These are phyloP conservation scores for Cantharis rufa DNA, from an alignment of 2,888 invertebrate species.

Conservation along the genomic window DNA sequence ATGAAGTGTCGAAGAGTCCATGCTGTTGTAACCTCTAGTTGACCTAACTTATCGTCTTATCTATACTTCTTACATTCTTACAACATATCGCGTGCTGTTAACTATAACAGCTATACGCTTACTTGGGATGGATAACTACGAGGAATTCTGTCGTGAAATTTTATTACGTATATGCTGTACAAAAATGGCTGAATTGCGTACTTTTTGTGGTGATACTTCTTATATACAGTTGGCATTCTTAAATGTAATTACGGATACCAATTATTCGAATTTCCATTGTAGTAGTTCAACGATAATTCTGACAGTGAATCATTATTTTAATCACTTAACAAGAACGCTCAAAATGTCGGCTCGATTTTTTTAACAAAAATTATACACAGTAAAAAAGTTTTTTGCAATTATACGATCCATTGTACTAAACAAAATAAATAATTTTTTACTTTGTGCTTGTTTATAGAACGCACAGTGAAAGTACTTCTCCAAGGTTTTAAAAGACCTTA, in stretches of 20 bases:
- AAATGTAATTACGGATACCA: constrained; percentile 39
- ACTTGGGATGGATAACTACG: constrained; percentile 40
- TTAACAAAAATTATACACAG: not conserved
- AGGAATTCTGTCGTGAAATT: constrained; percentile 42
- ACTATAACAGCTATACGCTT: constrained; percentile 38
- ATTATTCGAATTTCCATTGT: constrained; percentile 38
- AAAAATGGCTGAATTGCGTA: constrained; percentile 38
- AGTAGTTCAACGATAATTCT: constrained; percentile 27
- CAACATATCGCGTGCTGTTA: constrained; percentile 35
- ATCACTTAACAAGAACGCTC: constrained; percentile 16
- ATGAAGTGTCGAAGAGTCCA: constrained; percentile 30
- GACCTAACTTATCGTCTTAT: constrained; percentile 31
- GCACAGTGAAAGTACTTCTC: not conserved
- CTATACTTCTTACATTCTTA: constrained; percentile 34
- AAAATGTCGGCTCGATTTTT: not conserved
- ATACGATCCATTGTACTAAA: not conserved
- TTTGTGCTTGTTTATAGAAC: not conserved
- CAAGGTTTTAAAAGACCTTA: not conserved
- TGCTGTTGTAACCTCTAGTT: constrained; percentile 25
- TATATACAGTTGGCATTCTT: constrained; percentile 38
- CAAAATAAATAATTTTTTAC: not conserved
- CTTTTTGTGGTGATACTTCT: constrained; percentile 38
- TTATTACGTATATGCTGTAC: constrained; percentile 39
- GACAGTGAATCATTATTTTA: constrained; percentile 27
- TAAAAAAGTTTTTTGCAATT: not conserved